Base-by-base conservation (phyloP, 2,113 vertebrate species). In the Nerophis ophidion region DNA sequence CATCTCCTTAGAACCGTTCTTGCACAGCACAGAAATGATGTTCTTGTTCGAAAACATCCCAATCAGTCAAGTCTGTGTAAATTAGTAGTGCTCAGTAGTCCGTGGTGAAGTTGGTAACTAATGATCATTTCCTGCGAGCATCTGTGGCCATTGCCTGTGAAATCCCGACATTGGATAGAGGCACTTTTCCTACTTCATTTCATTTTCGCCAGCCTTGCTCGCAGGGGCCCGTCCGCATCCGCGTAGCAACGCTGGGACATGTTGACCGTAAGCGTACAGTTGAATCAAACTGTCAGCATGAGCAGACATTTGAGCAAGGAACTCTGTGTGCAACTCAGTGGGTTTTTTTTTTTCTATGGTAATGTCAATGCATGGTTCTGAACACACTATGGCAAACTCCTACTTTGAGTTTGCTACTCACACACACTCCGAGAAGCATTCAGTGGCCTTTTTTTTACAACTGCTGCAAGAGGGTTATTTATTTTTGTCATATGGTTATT, bases 401-500 rank as follows among this genome's bases (percentile, higher is more conserved):
- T 63, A 65, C 65, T 61, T 82, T 77, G 68, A 63, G 59, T 84
- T 81, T 74, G 77, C 68, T 55, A 80, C 51, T 76, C 65, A 47
- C 13, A 57, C 34, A 66, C 65, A 59, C 26, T 68, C 66, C 74
- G 66, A 78, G 59, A 77, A 65, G 65, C 77, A 79, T 81, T 76
- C 75, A 81, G 85, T 86, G 87, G 85, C 82, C 87, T 88, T 88
- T 26, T 26, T 26, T 87, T 82, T 75, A 84, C 77, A 83, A 85
- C 80, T 79, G 84, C 84, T 84, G 82, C 81, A 80, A 78, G 72
- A 81, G 65, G 68, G 51, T 86, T 83, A 64, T 81, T 87, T 81
- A 78, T 86, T 82, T 80, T 56, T 73, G 63, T 83, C 77, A 76
- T 71, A 73, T 66, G 57, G 57, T 54, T 81, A 77, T 74, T 82